Conservation (phyloP, 2,888 invertebrate genomes). For the Tupiocoris notatus region DNA sequence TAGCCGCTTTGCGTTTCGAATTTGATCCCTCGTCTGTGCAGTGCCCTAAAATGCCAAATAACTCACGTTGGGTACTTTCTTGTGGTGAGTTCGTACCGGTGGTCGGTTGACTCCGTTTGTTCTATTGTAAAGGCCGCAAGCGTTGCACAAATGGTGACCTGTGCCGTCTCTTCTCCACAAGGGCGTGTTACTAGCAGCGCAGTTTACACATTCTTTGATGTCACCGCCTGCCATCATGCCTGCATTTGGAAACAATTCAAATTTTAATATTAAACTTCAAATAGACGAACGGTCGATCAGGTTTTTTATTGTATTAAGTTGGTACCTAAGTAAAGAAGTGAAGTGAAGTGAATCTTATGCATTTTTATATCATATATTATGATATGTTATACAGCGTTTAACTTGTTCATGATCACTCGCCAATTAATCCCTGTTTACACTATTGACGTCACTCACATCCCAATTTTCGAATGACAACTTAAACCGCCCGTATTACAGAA, state of each 20-base stretch:
- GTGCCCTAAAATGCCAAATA: not conserved
- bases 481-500: too few species aligned
- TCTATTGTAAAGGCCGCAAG: slow-evolving; percentile 65
- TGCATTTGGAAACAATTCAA: slow-evolving; percentile 6
- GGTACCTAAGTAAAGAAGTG: not conserved
- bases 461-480: too few species aligned
- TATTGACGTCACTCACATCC: too few species aligned
- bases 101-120: slow-evolving; percentile 74
- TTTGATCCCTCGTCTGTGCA: too few species aligned
- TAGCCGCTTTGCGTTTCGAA: too few species aligned
- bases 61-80: slow-evolving; percentile 50
- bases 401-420: too few species aligned
- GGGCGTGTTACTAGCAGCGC: slow-evolving; percentile 67
- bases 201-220: slow-evolving; percentile 71
- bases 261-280: not conserved
- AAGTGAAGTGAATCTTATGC: too few species aligned
- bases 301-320: not conserved
- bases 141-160: slow-evolving; percentile 84
- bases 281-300: not conserved
- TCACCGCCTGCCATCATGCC: slow-evolving; percentile 53
- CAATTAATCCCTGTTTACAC: too few species aligned
- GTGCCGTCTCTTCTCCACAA: slow-evolving; percentile 84
- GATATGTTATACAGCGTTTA: too few species aligned
- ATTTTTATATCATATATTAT: too few species aligned
- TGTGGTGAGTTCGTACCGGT: slow-evolving; percentile 49